Evolutionary conservation across 2,113 vertebrate species (phyloP).

Genomic region (Limnothrissa miodon): DNA sequence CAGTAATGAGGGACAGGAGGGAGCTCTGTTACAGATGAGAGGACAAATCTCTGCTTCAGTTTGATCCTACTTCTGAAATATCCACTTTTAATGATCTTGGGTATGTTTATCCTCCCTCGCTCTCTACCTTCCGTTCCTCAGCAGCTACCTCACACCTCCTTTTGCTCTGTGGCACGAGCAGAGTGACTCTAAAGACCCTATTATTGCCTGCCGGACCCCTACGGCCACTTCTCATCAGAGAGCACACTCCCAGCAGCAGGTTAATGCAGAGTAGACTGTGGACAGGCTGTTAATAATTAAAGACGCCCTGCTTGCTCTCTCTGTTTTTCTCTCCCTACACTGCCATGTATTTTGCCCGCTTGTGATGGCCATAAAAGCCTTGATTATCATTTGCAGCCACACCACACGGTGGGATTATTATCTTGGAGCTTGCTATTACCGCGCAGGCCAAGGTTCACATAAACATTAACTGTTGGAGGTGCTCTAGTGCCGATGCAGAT

Average conservation of each 20-base stretch:
- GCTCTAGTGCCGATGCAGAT: conserved; percentile 53
- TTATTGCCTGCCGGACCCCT: conserved; percentile 44
- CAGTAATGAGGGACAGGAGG: not conserved
- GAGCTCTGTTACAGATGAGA: conserved; percentile 5
- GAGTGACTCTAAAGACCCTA: conserved; percentile 51
- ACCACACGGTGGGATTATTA: conserved; percentile 59
- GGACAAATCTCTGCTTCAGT: conserved; percentile 25
- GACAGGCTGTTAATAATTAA: conserved; percentile 69
- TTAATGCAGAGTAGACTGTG: conserved; percentile 54
- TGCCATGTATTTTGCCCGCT: conserved; percentile 48
- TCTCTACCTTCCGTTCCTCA: not conserved
- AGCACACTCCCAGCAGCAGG: conserved; percentile 60
- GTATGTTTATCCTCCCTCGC: conserved; percentile 55
- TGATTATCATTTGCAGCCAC: conserved; percentile 67
- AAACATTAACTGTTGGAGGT: conserved; percentile 40
- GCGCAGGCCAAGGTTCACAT: conserved; percentile 16
- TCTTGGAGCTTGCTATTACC: conserved; percentile 63
- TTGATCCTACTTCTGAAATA: conserved; percentile 48
- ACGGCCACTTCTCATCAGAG: conserved; percentile 48
- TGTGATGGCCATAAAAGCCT: conserved; percentile 57
- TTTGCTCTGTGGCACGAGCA: not conserved
- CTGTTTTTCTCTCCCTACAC: conserved; percentile 27
- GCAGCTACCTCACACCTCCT: not conserved
- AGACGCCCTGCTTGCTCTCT: conserved; percentile 35
- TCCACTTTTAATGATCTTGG: conserved; percentile 51